Evolutionary conservation across 2,113 vertebrate genomes (phyloP).

Genomic region (Pseudolaguvia tuberculata): DNA sequence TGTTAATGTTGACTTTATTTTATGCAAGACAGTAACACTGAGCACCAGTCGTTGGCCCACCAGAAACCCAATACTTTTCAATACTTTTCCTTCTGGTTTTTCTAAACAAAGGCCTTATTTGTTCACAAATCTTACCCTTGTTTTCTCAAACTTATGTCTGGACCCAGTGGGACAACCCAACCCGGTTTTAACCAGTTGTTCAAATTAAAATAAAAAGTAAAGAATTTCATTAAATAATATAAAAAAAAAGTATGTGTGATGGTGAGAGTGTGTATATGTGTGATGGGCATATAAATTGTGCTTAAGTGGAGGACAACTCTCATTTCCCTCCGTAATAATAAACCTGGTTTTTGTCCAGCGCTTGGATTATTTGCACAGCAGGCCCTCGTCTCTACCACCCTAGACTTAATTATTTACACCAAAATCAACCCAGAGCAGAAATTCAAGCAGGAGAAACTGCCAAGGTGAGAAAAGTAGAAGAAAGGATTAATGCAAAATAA

Average conservation of each 20-base stretch:
- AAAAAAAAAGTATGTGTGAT: background rate
- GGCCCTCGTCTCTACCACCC: constrained; percentile 26
- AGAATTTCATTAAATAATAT: background rate
- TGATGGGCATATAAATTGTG: constrained; percentile 27
- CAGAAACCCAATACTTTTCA: constrained; percentile 26
- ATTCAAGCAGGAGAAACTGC: constrained; percentile 18
- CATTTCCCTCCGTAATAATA: constrained; percentile 45
- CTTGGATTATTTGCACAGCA: constrained; percentile 48
- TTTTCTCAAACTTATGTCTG: constrained; percentile 6
- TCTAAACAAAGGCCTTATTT: background rate
- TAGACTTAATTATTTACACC: constrained; percentile 41
- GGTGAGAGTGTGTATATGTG: background rate
- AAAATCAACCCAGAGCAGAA: constrained; percentile 36
- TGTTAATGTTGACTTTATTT: constrained; percentile 31
- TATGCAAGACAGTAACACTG: constrained; percentile 29
- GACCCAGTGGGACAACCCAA: background rate
- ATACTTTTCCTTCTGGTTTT: constrained; percentile 26
- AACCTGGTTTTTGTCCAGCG: constrained; percentile 35
- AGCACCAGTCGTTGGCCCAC: constrained; percentile 9
- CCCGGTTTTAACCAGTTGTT: background rate
- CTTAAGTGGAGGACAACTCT: constrained; percentile 21
- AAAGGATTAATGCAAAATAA: constrained; percentile 1
- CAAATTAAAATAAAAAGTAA: constrained; percentile 2
- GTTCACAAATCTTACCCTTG: background rate
- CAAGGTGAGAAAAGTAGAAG: constrained; percentile 14